phyloP scores from a whole-genome alignment of 2,888 invertebrate species.

The Iselma pallidipennis region DNA sequence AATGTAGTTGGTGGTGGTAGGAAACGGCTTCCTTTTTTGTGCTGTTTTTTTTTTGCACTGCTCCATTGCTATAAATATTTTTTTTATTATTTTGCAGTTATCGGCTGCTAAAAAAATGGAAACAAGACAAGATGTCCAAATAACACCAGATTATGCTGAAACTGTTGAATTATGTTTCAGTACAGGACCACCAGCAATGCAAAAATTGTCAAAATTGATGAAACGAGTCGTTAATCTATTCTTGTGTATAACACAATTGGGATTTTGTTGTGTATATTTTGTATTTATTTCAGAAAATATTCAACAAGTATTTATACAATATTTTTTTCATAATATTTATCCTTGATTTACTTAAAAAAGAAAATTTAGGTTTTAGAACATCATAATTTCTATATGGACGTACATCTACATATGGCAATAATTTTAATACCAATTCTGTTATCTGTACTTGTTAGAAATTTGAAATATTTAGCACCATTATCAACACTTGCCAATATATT shows the following conservation, averaged over 20 bases:
- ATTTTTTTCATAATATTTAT: not conserved
- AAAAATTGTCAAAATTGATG: conserved; percentile 66
- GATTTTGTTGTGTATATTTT: conserved; percentile 97
- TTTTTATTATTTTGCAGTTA: conserved; percentile 58
- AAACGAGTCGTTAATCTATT: conserved; percentile 79
- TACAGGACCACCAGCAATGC: conserved; percentile 70
- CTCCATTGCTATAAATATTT: too few species aligned
- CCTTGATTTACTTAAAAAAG: not conserved
- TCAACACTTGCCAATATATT: conserved; percentile 79
- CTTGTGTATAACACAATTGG: conserved; percentile 93
- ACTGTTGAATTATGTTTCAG: conserved; percentile 82
- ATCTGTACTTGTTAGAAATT: conserved; percentile 74
- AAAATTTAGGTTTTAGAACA: conserved; percentile 66
- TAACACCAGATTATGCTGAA: conserved; percentile 74
- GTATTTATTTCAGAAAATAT: conserved; percentile 90
- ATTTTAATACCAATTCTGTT: conserved; percentile 73
- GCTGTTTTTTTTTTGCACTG: too few species aligned
- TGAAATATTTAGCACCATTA: conserved; percentile 76
- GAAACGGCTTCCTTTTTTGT: too few species aligned
- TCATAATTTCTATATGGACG: conserved; percentile 64
- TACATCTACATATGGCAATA: conserved; percentile 75
- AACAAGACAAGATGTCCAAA: conserved; percentile 60
- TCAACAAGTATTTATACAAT: conserved; percentile 65
- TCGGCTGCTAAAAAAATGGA: conserved; percentile 71
- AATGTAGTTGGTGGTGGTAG: not conserved